Conservation (phyloP, 1,140 invertebrate species). For the Philopotamus ludificatus region DNA sequence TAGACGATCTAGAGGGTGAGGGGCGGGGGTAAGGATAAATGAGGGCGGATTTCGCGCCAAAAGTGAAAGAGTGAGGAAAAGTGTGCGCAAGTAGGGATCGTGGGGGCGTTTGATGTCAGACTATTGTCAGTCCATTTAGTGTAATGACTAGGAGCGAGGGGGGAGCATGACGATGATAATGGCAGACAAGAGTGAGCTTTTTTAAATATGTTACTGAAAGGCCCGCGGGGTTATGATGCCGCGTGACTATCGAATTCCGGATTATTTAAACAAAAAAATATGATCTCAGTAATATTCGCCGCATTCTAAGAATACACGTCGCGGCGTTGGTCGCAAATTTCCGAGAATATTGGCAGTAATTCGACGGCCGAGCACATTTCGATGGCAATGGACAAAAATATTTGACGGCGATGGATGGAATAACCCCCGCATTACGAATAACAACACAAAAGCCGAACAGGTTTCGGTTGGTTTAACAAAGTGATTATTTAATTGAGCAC, state of each 20-base stretch:
- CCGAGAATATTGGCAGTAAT: neutral
- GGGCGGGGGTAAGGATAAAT: neutral
- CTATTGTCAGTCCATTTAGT: slow-evolving; percentile 32
- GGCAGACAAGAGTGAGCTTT: neutral
- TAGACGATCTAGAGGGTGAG: neutral
- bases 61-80: neutral
- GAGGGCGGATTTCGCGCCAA: neutral
- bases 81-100: neutral
- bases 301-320: no score
- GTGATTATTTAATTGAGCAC: slow-evolving; percentile 12
- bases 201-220: neutral
- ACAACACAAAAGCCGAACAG: neutral
- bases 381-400: neutral
- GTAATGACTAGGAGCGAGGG: slow-evolving; percentile 28
- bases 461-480: slow-evolving; percentile 4
- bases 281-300: neutral
- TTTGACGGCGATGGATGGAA: neutral
- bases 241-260: no score
- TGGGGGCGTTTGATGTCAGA: slow-evolving; percentile 20
- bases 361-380: neutral
- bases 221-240: neutral
- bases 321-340: neutral
- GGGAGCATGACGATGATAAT: slow-evolving; percentile 5
- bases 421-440: neutral
- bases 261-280: no score